phyloP scores from a whole-genome alignment of 2,888 invertebrate species.

The Rhagium mordax region DNA sequence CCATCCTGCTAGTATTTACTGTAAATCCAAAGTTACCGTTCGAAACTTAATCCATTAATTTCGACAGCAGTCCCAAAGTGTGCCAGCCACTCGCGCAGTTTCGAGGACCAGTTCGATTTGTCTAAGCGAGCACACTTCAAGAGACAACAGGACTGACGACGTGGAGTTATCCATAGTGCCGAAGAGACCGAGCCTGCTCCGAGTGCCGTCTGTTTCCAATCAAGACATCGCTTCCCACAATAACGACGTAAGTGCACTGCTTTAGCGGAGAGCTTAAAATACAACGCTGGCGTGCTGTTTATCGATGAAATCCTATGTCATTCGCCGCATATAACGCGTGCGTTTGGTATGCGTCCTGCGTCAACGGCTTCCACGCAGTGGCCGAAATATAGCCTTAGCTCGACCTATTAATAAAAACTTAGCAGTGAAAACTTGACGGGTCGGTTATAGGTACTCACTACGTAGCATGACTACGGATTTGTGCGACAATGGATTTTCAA shows the following conservation, averaged over 20 bases:
- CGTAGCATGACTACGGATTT: no score
- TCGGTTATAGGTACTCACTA: no score
- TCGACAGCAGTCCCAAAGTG: conserved; percentile 57
- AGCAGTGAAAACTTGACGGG: no score
- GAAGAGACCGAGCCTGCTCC: conserved; percentile 74
- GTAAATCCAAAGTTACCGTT: background rate
- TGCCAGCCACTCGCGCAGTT: conserved; percentile 61
- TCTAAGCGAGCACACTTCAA: conserved; percentile 58
- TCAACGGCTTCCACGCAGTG: no score
- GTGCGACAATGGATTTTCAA: no score
- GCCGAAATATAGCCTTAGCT: no score
- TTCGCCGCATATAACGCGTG: no score
- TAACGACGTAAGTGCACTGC: conserved; percentile 63
- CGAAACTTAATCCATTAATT: conserved; percentile 36
- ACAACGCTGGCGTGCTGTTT: no score
- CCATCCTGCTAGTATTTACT: background rate
- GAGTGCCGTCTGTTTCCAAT: conserved; percentile 76
- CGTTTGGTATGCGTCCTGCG: no score
- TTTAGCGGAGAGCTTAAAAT: no score
- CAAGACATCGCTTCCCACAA: conserved; percentile 72
- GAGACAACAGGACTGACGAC: conserved; percentile 48
- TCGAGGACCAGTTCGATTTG: conserved; percentile 66
- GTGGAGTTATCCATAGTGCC: conserved; percentile 63
- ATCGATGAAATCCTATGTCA: no score
- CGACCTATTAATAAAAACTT: no score